Evolutionary conservation across 2,797 vertebrate species (phyloP).

Genomic region (Aphelocoma californica): DNA sequence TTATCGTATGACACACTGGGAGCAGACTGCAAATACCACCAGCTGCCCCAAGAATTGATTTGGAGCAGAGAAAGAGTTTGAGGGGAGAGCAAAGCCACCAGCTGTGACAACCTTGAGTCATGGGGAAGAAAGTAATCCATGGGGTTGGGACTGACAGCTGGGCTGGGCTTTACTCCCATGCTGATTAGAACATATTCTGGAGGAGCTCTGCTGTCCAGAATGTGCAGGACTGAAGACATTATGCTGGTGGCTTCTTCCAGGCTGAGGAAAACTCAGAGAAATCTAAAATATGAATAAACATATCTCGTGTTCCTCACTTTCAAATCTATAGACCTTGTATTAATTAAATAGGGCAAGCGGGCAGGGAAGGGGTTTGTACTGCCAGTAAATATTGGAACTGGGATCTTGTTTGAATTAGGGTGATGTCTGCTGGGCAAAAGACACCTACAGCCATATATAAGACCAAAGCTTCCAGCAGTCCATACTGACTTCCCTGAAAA

Average conservation of each 20-base stretch:
- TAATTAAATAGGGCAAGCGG: background rate
- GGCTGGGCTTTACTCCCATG: background rate
- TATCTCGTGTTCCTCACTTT: background rate
- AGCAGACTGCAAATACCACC: background rate
- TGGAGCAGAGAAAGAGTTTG: background rate
- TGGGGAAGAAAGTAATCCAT: accelerated
- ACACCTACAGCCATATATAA: slow-evolving; percentile 68
- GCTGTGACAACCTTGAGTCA: background rate
- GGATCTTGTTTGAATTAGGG: slow-evolving; percentile 76
- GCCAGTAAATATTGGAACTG: slow-evolving; percentile 19
- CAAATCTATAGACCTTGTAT: background rate
- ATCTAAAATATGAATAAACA: background rate
- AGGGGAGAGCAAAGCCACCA: background rate
- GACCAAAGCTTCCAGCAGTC: slow-evolving; percentile 72
- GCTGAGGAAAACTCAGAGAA: background rate
- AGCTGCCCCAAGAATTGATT: background rate
- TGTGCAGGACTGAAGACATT: background rate
- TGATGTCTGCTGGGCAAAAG: slow-evolving; percentile 71
- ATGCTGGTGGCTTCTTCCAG: background rate
- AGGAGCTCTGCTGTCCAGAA: background rate
- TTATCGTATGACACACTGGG: background rate
- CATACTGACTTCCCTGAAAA: slow-evolving; percentile 78
- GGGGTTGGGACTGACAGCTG: accelerated
- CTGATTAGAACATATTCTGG: background rate
- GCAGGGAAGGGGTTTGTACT: background rate